phyloP scores from a whole-genome alignment of 2,797 vertebrate genomes.

The Numenius phaeopus region DNA sequence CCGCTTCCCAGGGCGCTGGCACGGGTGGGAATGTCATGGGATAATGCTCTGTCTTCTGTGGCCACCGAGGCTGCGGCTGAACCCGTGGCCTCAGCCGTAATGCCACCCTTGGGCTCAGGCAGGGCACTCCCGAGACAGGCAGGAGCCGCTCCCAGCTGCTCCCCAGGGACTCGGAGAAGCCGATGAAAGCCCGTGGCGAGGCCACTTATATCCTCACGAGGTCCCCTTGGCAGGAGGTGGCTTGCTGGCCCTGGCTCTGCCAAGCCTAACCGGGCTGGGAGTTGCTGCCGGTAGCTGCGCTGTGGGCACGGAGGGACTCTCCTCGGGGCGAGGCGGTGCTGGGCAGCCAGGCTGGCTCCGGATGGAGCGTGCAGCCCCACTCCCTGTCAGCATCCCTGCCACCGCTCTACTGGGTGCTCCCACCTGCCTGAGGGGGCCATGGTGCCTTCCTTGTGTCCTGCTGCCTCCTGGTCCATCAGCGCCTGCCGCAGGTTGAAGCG shows the following conservation, averaged over 20 bases:
- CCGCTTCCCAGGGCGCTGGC: fast-evolving
- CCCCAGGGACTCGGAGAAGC: not conserved
- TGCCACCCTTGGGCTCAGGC: not conserved
- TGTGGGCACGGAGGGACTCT: not conserved
- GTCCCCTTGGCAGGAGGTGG: not conserved
- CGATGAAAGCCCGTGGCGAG: fast-evolving
- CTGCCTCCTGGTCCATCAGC: fast-evolving
- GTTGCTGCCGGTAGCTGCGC: not conserved
- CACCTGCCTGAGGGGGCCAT: fast-evolving
- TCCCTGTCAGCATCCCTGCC: fast-evolving
- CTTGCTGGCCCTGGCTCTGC: not conserved
- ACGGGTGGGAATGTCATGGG: not conserved
- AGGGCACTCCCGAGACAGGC: not conserved
- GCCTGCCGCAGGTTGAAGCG: fast-evolving
- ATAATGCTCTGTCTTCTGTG: not conserved
- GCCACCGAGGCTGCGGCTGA: not conserved
- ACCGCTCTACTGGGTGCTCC: not conserved
- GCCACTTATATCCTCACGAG: fast-evolving
- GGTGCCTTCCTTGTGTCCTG: fast-evolving
- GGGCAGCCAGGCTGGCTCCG: fast-evolving
- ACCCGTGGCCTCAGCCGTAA: not conserved
- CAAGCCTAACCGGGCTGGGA: fast-evolving
- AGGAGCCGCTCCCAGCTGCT: not conserved
- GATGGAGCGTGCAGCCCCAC: fast-evolving
- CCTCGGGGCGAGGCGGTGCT: fast-evolving